A percentile compares a stretch with the other conserved stretches of the same genome.
Conservation (phyloP, 2,888 invertebrate genomes). For the Lasioglossum calceatum region DNA sequence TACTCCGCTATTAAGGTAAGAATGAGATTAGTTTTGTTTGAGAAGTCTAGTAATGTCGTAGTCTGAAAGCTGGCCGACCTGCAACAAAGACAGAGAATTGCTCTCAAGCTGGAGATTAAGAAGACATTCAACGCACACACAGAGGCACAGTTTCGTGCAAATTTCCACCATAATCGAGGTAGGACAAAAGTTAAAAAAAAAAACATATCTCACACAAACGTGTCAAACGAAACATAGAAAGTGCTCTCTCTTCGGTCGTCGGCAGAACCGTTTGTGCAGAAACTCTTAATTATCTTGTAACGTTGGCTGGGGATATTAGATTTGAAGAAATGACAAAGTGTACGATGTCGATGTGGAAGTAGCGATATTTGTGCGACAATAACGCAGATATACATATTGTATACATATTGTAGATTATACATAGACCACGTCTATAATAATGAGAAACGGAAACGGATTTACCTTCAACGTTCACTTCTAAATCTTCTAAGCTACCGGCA, state of each 20-base stretch:
- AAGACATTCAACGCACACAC: conserved; percentile 62
- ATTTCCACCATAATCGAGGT: conserved; percentile 42
- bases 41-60: conserved; percentile 85
- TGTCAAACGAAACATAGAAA: conserved; percentile 42
- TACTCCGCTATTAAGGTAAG: conserved; percentile 78
- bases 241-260: conserved; percentile 51
- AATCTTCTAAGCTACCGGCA: conserved; percentile 95
- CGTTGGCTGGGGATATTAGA: conserved; percentile 32
- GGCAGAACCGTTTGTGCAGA: conserved; percentile 40
- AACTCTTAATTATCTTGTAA: conserved; percentile 37
- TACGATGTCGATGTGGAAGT: conserved; percentile 18
- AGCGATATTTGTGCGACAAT: conserved; percentile 47
- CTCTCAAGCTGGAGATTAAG: conserved; percentile 80
- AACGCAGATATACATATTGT: conserved; percentile 39
- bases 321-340: conserved; percentile 29
- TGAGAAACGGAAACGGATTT: conserved; percentile 63
- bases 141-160: conserved; percentile 60
- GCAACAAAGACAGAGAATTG: conserved; percentile 83
- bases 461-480: conserved; percentile 99
- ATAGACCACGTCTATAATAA: conserved; percentile 9
- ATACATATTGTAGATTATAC: conserved; percentile 11
- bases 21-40: conserved; percentile 78
- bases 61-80: conserved; percentile 85
- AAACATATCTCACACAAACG: conserved; percentile 20
- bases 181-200: conserved; percentile 14